Evolutionary conservation across 2,797 vertebrate species (phyloP), one percentile per base, ranked within the genome.

Genomic region (Enteromius fasciolatus): DNA sequence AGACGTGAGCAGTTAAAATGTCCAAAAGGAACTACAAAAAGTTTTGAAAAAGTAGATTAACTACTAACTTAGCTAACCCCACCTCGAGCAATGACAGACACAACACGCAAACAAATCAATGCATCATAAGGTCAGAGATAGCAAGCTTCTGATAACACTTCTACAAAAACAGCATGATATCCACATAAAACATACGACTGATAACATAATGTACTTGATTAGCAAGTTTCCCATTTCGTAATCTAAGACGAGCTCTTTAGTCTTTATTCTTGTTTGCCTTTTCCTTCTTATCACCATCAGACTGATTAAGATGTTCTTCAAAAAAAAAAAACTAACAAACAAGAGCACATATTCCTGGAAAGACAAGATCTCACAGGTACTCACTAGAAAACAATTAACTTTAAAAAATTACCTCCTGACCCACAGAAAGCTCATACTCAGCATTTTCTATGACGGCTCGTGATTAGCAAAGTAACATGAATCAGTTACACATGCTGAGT

Each of bases 401-500:
- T 78, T 61, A 75, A 61, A 79, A 36, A 75, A 79, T 25, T 57
- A 44, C 23, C 61, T 20, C 28, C 7, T 69, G 23, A 59, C 31
- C 52, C 3, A 31, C 12, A 0, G n/a, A 61, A 83, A 75, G 12
- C 4, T 52, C n/a, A 36, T 48, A 66, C 48, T 50, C 68, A 50
- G 73, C 68, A 9, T 39, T 36, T 80, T 78, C 79, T 50, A 33
- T 76, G 39, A 33, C 25, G 46, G 61, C 28, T 18, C 18, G 15
- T 18, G 28, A 64, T 78, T 14, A 33, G 28, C 50, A 69, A 10
- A 68, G 54, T 31, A 83, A 78, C 83, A 67, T 76, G 70, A 87
- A 61, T 28, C n/a, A 23, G 39, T 31, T 61, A 41, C 39, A 20
- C 57, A 33, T 86, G 85, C 78, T 84, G 80, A 87, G 54, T 73